A percentile compares a stretch with the other conserved stretches of the same genome.
These are phyloP conservation scores for Cephalopterus ornatus DNA, from an alignment of 2,113 vertebrate genomes.

Conservation along the genomic window DNA sequence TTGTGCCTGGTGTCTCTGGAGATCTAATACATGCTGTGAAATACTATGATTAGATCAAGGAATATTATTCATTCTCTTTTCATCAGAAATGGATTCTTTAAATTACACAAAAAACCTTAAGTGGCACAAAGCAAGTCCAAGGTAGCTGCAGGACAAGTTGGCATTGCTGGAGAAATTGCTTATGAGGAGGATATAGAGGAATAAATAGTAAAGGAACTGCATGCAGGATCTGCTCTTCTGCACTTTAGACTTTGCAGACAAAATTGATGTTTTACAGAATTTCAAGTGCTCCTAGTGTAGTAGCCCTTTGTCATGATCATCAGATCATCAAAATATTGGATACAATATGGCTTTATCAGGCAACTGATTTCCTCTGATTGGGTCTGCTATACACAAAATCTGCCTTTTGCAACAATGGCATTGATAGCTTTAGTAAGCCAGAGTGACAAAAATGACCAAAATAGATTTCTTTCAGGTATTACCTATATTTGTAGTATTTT, in stretches of 20 bases:
- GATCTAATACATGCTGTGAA: background rate
- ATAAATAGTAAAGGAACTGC: background rate
- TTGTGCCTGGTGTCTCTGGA: background rate
- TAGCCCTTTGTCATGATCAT: background rate
- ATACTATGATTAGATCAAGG: background rate
- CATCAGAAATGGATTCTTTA: slow-evolving; percentile 1
- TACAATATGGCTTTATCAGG: background rate
- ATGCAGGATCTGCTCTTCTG: background rate
- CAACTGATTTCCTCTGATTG: background rate
- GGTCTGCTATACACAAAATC: background rate
- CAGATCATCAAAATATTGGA: background rate
- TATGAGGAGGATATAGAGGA: background rate
- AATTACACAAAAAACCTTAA: background rate
- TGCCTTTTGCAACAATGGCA: background rate
- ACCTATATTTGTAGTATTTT: background rate
- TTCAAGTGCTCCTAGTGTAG: background rate
- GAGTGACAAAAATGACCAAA: background rate
- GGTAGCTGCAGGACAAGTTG: background rate
- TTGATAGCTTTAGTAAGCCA: background rate
- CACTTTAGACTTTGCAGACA: background rate
- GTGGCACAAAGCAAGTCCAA: background rate
- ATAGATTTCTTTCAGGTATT: background rate
- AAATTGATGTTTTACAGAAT: background rate
- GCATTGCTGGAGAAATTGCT: background rate
- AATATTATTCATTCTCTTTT: background rate